These are phyloP conservation scores for Diachrysia chrysitis DNA, from an alignment of 2,888 invertebrate species.

Conservation along the genomic window DNA sequence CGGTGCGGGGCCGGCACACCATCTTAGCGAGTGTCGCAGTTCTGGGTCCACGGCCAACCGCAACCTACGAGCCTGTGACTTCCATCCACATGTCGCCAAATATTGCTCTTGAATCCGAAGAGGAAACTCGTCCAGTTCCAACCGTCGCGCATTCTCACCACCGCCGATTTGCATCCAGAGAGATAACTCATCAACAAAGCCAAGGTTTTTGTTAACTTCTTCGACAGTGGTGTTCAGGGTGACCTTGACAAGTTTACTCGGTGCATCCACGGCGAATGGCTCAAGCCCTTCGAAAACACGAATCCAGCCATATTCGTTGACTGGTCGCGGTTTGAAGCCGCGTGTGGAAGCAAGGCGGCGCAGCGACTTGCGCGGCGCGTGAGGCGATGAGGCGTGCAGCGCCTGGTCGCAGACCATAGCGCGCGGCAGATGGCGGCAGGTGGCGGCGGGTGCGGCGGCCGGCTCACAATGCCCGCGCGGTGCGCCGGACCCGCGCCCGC, in stretches of 20 bases:
- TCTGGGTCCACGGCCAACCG: conserved; percentile 91
- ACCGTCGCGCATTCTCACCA: conserved; percentile 87
- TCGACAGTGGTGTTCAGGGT: conserved; percentile 89
- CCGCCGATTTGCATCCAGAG: conserved; percentile 90
- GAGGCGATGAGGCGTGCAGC: conserved; percentile 86
- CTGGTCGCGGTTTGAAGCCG: conserved; percentile 79
- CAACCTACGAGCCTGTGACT: conserved; percentile 88
- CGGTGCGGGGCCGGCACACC: conserved; percentile 90
- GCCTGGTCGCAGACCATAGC: conserved; percentile 87
- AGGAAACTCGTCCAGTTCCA: conserved; percentile 88
- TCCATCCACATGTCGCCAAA: conserved; percentile 89
- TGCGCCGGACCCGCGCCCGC: conserved; percentile 75
- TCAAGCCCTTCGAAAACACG: conserved; percentile 90
- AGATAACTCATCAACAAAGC: conserved; percentile 84
- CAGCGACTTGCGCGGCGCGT: conserved; percentile 82
- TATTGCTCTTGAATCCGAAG: conserved; percentile 90
- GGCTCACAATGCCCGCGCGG: conserved; percentile 78
- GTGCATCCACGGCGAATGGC: conserved; percentile 85
- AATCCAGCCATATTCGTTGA: conserved; percentile 89
- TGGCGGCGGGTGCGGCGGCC: conserved; percentile 77
- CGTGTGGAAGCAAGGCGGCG: conserved; percentile 87
- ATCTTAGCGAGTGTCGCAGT: conserved; percentile 89
- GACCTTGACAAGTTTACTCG: conserved; percentile 88
- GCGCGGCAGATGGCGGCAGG: conserved; percentile 71
- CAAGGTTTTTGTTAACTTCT: conserved; percentile 85